Percentiles rank a stretch among this genome's conserved stretches.
These are phyloP conservation scores for Chalcosyrphus nemorum DNA, from an alignment of 2,888 invertebrate species.

Conservation along the genomic window DNA sequence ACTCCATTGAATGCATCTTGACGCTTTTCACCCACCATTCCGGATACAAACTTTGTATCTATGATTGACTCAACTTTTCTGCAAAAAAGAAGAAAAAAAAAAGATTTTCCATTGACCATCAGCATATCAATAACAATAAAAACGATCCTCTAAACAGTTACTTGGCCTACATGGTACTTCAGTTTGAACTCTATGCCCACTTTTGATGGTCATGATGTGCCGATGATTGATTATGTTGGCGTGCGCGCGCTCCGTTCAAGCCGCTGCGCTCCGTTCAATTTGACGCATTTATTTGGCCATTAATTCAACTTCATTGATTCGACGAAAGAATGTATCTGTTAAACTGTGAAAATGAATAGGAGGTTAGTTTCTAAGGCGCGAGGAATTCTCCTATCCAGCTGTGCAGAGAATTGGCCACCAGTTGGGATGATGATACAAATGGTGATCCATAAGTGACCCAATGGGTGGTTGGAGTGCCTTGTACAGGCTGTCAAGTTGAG, in stretches of 20 bases:
- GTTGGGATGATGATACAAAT: slow-evolving; percentile 23
- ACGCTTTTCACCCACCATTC: slow-evolving; percentile 18
- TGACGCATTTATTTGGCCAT: slow-evolving; percentile 57
- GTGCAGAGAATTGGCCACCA: slow-evolving; percentile 48
- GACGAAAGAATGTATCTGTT: slow-evolving; percentile 1
- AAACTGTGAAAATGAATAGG: slow-evolving; percentile 5
- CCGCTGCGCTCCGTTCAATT: slow-evolving; percentile 45
- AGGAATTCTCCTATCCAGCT: slow-evolving; percentile 24
- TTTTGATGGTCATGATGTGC: slow-evolving; percentile 8
- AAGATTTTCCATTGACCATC: background rate
- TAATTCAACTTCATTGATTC: slow-evolving; percentile 34
- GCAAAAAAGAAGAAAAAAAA: slow-evolving; percentile 19
- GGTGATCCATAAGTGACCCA: slow-evolving; percentile 13
- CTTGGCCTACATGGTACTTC: slow-evolving; percentile 13
- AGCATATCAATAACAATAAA: slow-evolving; percentile 8
- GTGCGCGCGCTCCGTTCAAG: slow-evolving; percentile 27
- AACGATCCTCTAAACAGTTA: slow-evolving; percentile 25
- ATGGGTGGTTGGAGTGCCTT: background rate
- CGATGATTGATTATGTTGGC: slow-evolving; percentile 41
- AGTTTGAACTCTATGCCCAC: background rate
- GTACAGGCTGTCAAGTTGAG: background rate
- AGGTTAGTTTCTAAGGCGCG: background rate
- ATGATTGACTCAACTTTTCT: slow-evolving; percentile 33
- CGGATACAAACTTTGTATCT: background rate
- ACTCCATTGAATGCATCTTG: slow-evolving; percentile 8